phyloP scores from a whole-genome alignment of 2,113 vertebrate genomes.

The Falcunculus frontatus region DNA sequence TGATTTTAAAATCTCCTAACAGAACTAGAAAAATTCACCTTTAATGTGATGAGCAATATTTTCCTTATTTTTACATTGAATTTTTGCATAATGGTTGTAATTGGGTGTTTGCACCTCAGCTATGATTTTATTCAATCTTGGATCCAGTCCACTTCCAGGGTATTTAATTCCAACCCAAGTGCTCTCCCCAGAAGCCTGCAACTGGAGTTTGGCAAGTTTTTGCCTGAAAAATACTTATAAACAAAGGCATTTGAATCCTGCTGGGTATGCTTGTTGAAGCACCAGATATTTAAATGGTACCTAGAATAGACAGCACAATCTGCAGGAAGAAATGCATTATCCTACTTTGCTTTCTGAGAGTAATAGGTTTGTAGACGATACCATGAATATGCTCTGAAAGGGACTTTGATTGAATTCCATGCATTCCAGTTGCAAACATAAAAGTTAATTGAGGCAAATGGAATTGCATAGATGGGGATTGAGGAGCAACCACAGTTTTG shows the following conservation, averaged over 20 bases:
- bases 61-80: not conserved
- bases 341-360: not conserved
- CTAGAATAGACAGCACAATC: not conserved
- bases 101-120: not conserved
- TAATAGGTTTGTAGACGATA: not conserved
- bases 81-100: not conserved
- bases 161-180: not conserved
- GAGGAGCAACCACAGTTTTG: not conserved
- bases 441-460: constrained; percentile 1
- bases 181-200: not conserved
- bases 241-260: not conserved
- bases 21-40: not conserved
- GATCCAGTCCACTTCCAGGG: not conserved
- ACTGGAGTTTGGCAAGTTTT: not conserved
- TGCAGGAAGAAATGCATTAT: not conserved
- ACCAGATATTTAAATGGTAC: not conserved
- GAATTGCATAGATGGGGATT: not conserved
- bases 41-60: not conserved
- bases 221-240: not conserved
- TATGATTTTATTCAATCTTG: not conserved
- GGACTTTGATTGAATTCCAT: not conserved
- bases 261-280: not conserved
- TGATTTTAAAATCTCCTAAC: not conserved
- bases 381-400: not conserved
- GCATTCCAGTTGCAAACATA: not conserved